A percentile compares a stretch with the other conserved stretches of the same genome.
Conservation (phyloP, 2,888 invertebrate species). For the Argynnis bischoffii region DNA sequence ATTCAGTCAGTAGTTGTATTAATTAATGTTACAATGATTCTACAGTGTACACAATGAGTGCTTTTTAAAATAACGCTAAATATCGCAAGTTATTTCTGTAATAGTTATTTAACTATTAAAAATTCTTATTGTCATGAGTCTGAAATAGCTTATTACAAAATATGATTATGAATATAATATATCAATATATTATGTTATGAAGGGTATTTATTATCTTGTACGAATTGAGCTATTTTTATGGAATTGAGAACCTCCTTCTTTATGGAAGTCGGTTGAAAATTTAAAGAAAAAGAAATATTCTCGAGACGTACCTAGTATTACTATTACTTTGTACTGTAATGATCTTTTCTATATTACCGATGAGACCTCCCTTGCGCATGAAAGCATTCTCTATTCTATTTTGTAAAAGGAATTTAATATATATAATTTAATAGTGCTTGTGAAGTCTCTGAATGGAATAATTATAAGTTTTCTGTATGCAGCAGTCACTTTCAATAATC, state of each 20-base stretch:
- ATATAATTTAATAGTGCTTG: constrained; percentile 13
- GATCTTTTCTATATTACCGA: constrained; percentile 1
- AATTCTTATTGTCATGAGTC: too few species aligned
- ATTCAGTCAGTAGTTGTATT: neutral
- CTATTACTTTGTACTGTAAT: neutral
- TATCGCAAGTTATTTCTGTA: too few species aligned
- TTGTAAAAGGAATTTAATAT: constrained; percentile 18
- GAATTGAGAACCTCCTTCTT: too few species aligned
- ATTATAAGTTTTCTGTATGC: constrained; percentile 8
- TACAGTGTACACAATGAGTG: too few species aligned
- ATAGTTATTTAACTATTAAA: too few species aligned
- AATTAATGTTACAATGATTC: neutral
- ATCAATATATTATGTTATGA: too few species aligned
- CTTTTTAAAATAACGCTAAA: too few species aligned
- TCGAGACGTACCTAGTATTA: neutral
- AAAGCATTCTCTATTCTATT: constrained; percentile 1
- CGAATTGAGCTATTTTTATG: too few species aligned
- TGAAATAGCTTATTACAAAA: too few species aligned
- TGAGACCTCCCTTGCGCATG: neutral
- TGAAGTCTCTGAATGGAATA: constrained; percentile 13
- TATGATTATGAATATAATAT: too few species aligned
- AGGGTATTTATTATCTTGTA: too few species aligned
- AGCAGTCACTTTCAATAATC: constrained; percentile 1
- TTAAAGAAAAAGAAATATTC: neutral
- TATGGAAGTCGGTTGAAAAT: too few species aligned